Evolutionary conservation across 2,113 vertebrate genomes (phyloP), one percentile per base, ranked within the genome.

Genomic region (Mastomys coucha): DNA sequence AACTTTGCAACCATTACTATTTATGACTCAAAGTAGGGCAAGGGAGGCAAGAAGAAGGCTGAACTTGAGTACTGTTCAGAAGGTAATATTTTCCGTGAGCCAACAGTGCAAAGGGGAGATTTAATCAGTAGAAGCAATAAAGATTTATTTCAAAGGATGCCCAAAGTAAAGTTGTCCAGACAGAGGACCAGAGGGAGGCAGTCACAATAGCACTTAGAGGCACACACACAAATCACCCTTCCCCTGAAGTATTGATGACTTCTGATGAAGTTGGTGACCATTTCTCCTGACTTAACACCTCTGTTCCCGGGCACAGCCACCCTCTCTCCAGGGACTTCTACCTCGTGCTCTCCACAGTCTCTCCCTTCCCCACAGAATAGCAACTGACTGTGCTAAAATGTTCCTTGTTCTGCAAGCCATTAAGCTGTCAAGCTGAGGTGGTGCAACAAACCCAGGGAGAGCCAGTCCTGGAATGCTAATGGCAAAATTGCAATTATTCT

Each of bases 401-500:
- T 81, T 77, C 87, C 95, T 91, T 91, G 91, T 93, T 87, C 72
- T 0, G 0, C 91, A 97, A 93, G 96, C 96, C 97, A 97, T 98
- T 95, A 98, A 97, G 92, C 91, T 96, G 97, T 97, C 97, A 98
- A 88, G 63, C 93, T 22, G 69, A 98, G 90, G 92, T 80, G 95
- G 94, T 91, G 96, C 95, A 94, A 94, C 93, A 91, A 97, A 91
- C 56, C 89, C 91, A 96, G 92, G 92, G 91, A 42, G 95, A 95
- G 97, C 95, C 56, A 19, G 75, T 22, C 28, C 93, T 56, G 9
- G 94, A 93, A 97, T 56, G 93, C 94, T 97, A 97, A 98, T 96
- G 89, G 94, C 91, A 93, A 90, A 70, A 36, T 4, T 26, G 42
- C 97, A 96, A 95, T 98, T 97, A 98, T 97, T 97, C 98, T 98